Conservation (phyloP, 2,113 vertebrate species). For the Porphyrio hochstetteri region DNA sequence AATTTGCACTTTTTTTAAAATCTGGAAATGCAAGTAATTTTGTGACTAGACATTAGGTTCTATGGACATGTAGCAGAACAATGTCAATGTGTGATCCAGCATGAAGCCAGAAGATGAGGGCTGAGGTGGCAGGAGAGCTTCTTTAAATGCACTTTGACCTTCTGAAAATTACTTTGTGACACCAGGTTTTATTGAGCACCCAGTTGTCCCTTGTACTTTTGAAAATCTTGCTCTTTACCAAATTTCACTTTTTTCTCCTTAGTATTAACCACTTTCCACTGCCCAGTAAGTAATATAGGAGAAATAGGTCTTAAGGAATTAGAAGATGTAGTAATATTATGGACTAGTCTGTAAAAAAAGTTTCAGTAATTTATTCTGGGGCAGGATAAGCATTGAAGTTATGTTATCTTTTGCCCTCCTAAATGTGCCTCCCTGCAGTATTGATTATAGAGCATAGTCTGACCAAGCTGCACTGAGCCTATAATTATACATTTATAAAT, state of each 20-base stretch:
- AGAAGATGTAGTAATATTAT: neutral
- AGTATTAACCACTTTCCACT: neutral
- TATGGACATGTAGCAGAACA: neutral
- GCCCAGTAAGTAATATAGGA: neutral
- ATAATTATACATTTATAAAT: neutral
- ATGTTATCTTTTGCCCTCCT: fast-evolving
- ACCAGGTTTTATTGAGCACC: neutral
- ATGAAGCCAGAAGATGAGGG: neutral
- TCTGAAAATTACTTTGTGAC: neutral
- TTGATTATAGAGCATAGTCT: neutral
- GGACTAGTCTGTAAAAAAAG: neutral
- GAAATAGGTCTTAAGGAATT: neutral
- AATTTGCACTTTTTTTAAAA: neutral
- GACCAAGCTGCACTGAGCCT: neutral
- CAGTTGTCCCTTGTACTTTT: neutral
- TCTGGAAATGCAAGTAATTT: neutral
- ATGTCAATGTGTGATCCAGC: neutral
- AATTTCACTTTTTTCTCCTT: neutral
- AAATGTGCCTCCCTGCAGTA: neutral
- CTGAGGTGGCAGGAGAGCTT: neutral
- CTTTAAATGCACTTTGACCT: neutral
- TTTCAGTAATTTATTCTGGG: neutral
- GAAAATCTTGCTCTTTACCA: neutral
- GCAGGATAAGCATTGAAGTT: neutral
- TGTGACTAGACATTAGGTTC: neutral